Conservation (phyloP, 1,140 invertebrate genomes). For the Drosophila subpulchrella region DNA sequence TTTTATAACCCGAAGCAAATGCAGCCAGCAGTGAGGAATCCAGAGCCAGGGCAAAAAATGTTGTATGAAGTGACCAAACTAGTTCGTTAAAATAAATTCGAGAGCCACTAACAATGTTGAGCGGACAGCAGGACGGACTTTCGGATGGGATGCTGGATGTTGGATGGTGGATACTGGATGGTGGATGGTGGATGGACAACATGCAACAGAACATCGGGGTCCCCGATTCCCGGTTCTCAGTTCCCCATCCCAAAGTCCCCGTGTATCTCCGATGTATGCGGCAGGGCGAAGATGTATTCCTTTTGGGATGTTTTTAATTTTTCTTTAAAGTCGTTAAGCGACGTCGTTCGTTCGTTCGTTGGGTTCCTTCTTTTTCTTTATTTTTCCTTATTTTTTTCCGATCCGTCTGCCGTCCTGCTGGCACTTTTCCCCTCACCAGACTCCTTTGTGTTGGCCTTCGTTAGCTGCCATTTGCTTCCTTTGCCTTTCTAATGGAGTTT, state of each 20-base stretch:
- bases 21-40: conserved; percentile 9
- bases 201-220: conserved; percentile 58
- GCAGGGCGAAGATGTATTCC: conserved; percentile 81
- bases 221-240: conserved; percentile 25
- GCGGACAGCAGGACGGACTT: conserved; percentile 39
- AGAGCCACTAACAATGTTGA: conserved; percentile 81
- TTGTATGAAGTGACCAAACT: conserved; percentile 83
- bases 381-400: conserved; percentile 50
- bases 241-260: conserved; percentile 26
- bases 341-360: conserved; percentile 46
- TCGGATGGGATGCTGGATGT: conserved; percentile 26
- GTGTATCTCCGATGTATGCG: conserved; percentile 60
- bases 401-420: conserved; percentile 15
- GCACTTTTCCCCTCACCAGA: conserved; percentile 9
- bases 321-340: conserved; percentile 83
- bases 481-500: conserved; percentile 83
- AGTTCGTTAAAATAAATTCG: conserved; percentile 83
- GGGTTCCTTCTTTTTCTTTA: conserved; percentile 42
- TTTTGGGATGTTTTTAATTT: conserved; percentile 84
- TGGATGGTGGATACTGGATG: conserved; percentile 2
- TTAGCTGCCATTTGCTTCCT: conserved; percentile 80
- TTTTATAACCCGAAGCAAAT: conserved; percentile 77
- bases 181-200: conserved; percentile 54
- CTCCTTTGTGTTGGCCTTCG: conserved; percentile 67
- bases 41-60: conserved; percentile 53